phyloP scores from a whole-genome alignment of 2,797 vertebrate species.

The Psittacula echo region DNA sequence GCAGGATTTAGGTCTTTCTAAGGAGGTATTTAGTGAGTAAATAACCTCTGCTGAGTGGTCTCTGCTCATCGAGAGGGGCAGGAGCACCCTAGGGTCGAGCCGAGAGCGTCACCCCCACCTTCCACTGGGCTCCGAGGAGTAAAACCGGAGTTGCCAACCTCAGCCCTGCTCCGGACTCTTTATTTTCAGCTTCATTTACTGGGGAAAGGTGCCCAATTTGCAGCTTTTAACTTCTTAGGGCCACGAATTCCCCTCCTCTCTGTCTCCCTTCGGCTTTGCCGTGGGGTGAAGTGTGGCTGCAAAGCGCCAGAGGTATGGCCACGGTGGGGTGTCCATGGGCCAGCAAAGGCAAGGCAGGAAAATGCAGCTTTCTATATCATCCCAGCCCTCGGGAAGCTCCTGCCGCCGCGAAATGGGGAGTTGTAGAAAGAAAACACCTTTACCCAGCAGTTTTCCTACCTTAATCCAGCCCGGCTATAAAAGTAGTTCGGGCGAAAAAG shows the following conservation, averaged over 20 bases:
- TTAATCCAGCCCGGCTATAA: background rate
- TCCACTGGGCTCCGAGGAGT: background rate
- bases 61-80: background rate
- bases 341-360: background rate
- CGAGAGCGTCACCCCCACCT: background rate
- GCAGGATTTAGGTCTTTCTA: background rate
- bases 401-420: background rate
- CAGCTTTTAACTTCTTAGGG: background rate
- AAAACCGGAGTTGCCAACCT: background rate
- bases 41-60: background rate
- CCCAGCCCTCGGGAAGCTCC: background rate
- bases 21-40: background rate
- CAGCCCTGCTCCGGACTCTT: accelerated
- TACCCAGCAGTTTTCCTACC: background rate
- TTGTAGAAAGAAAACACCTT: background rate
- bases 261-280: background rate
- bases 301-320: background rate
- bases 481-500: background rate
- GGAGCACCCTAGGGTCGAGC: background rate
- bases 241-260: background rate
- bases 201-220: background rate
- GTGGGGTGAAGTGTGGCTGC: no score
- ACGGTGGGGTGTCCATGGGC: background rate
- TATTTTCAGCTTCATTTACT: background rate
- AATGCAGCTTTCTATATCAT: background rate